These are phyloP conservation scores for Axinella damicornis DNA, from an alignment of 37 sponge, comb jelly and placozoan species.

Conservation along the genomic window DNA sequence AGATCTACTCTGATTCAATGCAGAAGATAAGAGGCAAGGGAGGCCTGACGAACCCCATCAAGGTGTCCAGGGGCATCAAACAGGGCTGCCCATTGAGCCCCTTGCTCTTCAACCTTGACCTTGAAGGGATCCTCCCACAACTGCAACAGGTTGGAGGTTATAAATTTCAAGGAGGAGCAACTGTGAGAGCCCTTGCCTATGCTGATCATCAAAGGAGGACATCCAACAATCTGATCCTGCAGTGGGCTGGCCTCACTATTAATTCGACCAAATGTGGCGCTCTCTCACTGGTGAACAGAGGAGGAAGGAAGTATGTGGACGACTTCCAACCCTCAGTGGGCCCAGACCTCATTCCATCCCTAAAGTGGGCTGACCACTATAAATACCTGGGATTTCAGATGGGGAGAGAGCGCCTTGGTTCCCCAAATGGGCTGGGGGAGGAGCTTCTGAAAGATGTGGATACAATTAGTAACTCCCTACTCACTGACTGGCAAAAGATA, in stretches of 20 bases:
- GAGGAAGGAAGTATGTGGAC: not conserved
- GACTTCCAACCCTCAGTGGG: not conserved
- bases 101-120: constrained; percentile 33
- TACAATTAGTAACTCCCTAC: not conserved
- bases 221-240: not conserved
- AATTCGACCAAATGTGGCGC: constrained; percentile 38
- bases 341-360: constrained; percentile 19
- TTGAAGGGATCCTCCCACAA: constrained; percentile 21
- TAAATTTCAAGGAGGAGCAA: not conserved
- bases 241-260: constrained; percentile 34
- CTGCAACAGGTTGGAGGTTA: not conserved
- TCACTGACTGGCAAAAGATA: constrained; percentile 68
- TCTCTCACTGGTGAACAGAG: constrained; percentile 1
- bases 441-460: not conserved
- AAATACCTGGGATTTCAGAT: constrained; percentile 36
- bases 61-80: not conserved
- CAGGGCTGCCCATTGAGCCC: constrained; percentile 38
- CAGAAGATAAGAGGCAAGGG: not conserved
- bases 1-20: constrained; percentile 27
- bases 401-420: not conserved
- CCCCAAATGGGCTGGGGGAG: not conserved
- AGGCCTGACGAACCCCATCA: not conserved
- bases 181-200: not conserved
- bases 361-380: constrained; percentile 24
- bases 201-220: not conserved